Conservation (phyloP, 1,140 invertebrate species). For the Subanguina moxae region DNA sequence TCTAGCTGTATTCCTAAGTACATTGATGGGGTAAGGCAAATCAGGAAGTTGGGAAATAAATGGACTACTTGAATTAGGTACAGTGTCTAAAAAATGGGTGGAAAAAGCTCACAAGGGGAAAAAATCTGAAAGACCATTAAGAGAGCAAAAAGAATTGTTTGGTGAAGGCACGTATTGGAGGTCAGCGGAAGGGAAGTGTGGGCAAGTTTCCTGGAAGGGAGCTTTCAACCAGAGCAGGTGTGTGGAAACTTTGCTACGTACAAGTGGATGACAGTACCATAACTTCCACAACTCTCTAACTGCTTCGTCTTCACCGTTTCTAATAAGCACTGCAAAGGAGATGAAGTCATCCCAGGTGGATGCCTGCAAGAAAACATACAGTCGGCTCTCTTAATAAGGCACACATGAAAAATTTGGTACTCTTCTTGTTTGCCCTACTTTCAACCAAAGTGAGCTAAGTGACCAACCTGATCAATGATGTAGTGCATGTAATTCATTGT, state of each 20-base stretch:
- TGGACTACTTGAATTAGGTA: no score
- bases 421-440: no score
- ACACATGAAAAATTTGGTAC: no score
- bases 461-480: slow-evolving; percentile 7
- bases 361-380: slow-evolving; percentile 5
- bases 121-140: no score
- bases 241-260: background rate
- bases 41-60: no score
- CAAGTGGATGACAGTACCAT: slow-evolving; percentile 1
- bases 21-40: background rate
- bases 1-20: slow-evolving; percentile 1
- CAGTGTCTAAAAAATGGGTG: no score
- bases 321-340: slow-evolving; percentile 8
- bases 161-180: no score
- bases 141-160: no score
- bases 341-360: slow-evolving; percentile 7
- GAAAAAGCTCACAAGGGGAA: no score
- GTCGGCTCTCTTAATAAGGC: no score
- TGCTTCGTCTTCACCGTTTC: background rate
- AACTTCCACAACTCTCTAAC: background rate
- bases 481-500: slow-evolving; percentile 2
- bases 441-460: no score
- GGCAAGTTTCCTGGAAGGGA: background rate
- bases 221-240: background rate
- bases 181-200: no score